Base-by-base conservation (phyloP, 1,140 invertebrate genomes). In the Phymorhynchus buccinoides region DNA sequence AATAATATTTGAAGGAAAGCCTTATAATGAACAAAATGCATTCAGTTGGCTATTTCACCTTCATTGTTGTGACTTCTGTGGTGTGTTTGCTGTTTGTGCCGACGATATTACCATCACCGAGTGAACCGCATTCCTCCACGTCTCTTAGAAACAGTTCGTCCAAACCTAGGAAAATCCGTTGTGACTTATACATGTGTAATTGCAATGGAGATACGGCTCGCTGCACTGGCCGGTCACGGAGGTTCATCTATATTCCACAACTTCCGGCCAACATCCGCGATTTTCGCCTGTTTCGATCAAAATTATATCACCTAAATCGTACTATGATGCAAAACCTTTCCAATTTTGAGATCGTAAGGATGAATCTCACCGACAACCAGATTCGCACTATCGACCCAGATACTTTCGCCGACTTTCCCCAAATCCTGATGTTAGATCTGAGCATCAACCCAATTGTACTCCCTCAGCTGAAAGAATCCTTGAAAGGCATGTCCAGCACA, bases 201-300 rank as follows among this genome's bases (percentile, higher is more conserved):
- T 83, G 81, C 32, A 68, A 44, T 44, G 35, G 41, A 1, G n/a
- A 71, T 1, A 83, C 44, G 41, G 81, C 66, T 14, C n/a, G 41
- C 1, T 83, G 81, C 41, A 83, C 81, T 1, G 81, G 81, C 22
- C 18, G 44, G 16, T 42, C 30, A 37, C 81, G 81, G 0, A 35
- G 18, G 3, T 41, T 71, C 37, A 62, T 42, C 22, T 83, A 83
- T 41, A 37, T 83, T 18, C 81, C 81, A 3, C 44, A 66, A 3
- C 37, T 83, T 9, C 81, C 81, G 39, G 62, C 62, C 37, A 71
- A 39, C 1, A 83, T 83, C n/a, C 81, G 81, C 4, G 62, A 83
- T 27, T 83, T 83, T 30, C 44, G 81, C 2, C 42, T 83, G 81
- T 41, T 42, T 18, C 35, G 27, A 16, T 37, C 81, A 14, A n/a